These are phyloP conservation scores for Coreoperca whiteheadi DNA, from an alignment of 2,113 vertebrate species.

Conservation along the genomic window DNA sequence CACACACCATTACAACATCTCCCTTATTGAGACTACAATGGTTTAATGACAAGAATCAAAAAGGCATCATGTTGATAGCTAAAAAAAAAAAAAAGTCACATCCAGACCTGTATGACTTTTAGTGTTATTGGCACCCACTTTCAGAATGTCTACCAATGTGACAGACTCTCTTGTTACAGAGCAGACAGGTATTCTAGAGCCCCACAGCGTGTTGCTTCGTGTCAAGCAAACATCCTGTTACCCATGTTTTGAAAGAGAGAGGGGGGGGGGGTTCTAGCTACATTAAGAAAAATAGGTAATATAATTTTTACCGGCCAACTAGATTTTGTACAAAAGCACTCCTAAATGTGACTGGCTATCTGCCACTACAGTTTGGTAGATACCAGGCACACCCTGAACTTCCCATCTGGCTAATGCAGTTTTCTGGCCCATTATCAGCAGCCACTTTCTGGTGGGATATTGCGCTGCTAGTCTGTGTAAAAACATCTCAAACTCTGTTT, in stretches of 20 bases:
- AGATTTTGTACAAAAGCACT: neutral
- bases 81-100: neutral
- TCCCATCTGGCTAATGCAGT: conserved; percentile 21
- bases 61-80: conserved; percentile 7
- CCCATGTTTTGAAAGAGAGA: neutral
- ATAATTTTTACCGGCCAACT: neutral
- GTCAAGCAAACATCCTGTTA: conserved; percentile 5
- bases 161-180: neutral
- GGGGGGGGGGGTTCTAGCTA: neutral
- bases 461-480: neutral
- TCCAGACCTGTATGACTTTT: neutral
- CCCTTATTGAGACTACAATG: conserved; percentile 1
- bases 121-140: neutral
- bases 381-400: conserved; percentile 14
- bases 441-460: conserved; percentile 17
- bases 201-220: neutral
- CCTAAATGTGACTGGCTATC: neutral
- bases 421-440: neutral
- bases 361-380: conserved; percentile 22
- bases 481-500: conserved; percentile 7
- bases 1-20: conserved; percentile 17
- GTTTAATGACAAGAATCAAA: conserved; percentile 17
- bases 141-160: neutral
- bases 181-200: neutral
- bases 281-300: neutral